Base-by-base conservation (phyloP, 2,888 invertebrate species). In the Eilema depressum region DNA sequence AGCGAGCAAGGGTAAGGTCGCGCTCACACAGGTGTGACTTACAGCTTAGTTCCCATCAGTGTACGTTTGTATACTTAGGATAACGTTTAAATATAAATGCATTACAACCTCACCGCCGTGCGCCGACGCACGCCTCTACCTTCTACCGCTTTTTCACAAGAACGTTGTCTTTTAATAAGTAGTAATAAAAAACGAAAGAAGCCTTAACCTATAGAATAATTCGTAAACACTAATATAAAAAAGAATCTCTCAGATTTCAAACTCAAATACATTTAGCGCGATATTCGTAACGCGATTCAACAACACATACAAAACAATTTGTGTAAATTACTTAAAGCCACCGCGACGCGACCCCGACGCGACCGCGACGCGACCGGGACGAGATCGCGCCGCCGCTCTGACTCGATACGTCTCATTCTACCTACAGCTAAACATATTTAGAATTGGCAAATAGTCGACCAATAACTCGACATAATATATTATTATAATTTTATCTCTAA, bases 31-130 rank as follows among this genome's bases (percentile, higher is more conserved):
- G 33, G 61, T 25, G 33, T 33, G 25, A 28, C 62, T 5, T n/a
- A 12, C 26, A 23, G 23, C 37, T 37, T 2, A 37, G 25, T 33
- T 62, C 10, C 25, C 8, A 63, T 57, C 60, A 70, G 62, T 59
- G 64, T 74, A 73, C 76, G 57, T 73, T 74, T 76, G 75, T 69
- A 77, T 69, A 74, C 75, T 74, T 70, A 69, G 41, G 5, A 68
- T 75, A 73, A 72, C 63, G 66, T 76, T 80, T 84, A 86, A 87
- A 84, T 87, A 91, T 93, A 93, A 93, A 93, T 93, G 93, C 93
- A 91, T 86, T 88, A 88, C 82, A 88, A 90, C 89, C 90, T 90
- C 91, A 85, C 65, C 23, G 33, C 56, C n/a, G 26, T 56, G 28
- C 28, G 17, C 78, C 73, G 77, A 75, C 85, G 86, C 88, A 86